These are phyloP conservation scores for Strigamia crassipes DNA, from an alignment of 2,888 invertebrate species.

Conservation along the genomic window DNA sequence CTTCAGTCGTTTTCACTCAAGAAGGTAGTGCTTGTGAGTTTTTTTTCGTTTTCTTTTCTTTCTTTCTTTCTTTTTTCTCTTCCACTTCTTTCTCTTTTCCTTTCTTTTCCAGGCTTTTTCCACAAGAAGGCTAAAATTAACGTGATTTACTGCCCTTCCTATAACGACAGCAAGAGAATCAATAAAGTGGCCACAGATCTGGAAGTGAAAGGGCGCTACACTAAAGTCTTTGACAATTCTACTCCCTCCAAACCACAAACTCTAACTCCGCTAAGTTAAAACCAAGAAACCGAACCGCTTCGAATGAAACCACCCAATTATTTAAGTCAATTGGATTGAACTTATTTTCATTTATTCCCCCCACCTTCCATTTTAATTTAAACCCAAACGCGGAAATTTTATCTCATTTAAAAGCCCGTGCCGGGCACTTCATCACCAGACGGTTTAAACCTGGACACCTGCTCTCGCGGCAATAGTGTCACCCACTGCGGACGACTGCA, in stretches of 20 bases:
- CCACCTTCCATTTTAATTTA: neutral
- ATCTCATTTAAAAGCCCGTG: neutral
- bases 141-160: constrained; percentile 47
- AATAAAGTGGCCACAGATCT: constrained; percentile 47
- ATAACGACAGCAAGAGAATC: constrained; percentile 45
- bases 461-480: neutral
- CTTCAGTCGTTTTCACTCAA: constrained; percentile 48
- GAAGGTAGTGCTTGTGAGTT: constrained; percentile 42
- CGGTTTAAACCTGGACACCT: neutral
- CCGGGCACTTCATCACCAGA: neutral
- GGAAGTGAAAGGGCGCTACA: constrained; percentile 44
- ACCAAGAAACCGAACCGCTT: neutral
- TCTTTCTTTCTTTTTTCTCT: neutral
- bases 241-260: constrained; percentile 7
- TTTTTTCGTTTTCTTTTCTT: constrained; percentile 29
- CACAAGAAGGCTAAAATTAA: constrained; percentile 48
- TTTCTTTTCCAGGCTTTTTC: constrained; percentile 44
- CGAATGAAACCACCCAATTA: constrained; percentile 24
- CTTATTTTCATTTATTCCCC: neutral
- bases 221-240: constrained; percentile 45
- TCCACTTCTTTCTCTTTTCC: constrained; percentile 41
- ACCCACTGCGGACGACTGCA: constrained; percentile 27
- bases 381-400: neutral
- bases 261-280: neutral
- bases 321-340: constrained; percentile 5